A percentile compares a stretch with the other conserved stretches of the same genome.
These are phyloP conservation scores for Coranthus polyacanthus DNA, from an alignment of 2,797 vertebrate genomes.

Conservation along the genomic window DNA sequence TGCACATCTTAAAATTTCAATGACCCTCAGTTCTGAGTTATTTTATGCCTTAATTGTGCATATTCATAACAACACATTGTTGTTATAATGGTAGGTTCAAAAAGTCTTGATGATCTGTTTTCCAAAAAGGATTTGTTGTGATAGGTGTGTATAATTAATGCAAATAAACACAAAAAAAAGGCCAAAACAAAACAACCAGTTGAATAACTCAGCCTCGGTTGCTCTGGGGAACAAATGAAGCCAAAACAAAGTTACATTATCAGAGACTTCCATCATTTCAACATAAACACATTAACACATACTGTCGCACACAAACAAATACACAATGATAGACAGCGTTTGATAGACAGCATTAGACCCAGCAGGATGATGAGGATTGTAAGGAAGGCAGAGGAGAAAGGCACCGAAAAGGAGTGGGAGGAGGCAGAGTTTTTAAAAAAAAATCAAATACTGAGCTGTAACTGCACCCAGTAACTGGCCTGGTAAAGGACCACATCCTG, in stretches of 20 bases:
- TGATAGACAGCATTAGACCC: background rate
- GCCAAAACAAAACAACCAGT: background rate
- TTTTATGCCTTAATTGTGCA: too few relatives aligned
- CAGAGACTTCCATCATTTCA: too few relatives aligned
- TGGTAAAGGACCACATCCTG: conserved; percentile 18
- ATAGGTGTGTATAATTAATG: background rate
- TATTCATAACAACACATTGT: too few relatives aligned
- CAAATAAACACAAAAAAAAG: background rate
- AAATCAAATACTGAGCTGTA: conserved; percentile 15
- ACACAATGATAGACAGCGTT: background rate
- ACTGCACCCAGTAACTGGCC: conserved; percentile 19
- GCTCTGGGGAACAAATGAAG: background rate
- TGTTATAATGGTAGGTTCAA: too few relatives aligned
- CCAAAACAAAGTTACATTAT: background rate
- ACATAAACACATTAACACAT: too few relatives aligned
- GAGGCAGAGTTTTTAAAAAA: conserved; percentile 17
- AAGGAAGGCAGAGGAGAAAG: background rate
- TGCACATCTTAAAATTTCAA: too few relatives aligned
- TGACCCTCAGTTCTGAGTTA: too few relatives aligned
- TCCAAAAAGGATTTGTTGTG: background rate
- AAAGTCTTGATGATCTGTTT: background rate
- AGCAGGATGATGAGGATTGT: background rate
- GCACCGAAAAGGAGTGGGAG: background rate
- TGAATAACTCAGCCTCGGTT: background rate
- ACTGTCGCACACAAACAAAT: too few relatives aligned